Conservation (phyloP, 1,140 invertebrate genomes). For the Pogonognathellus flavescens region DNA sequence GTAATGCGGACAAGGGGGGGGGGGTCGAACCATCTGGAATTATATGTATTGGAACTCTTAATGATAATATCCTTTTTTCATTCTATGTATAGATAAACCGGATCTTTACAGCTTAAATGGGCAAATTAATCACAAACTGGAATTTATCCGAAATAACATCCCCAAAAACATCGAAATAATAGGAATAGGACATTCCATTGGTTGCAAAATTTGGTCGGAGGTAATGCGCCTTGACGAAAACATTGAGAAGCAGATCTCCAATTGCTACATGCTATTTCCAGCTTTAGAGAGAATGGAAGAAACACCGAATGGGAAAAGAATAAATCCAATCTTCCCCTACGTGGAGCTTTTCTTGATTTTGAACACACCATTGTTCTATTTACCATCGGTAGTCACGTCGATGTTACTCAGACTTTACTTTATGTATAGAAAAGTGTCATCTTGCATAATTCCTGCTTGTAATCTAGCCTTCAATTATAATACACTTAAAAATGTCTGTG, state of each 20-base stretch:
- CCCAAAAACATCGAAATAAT: constrained; percentile 79
- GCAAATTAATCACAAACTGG: constrained; percentile 85
- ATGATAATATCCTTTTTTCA: too few species aligned
- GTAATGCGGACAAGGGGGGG: too few species aligned
- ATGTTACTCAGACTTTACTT: constrained; percentile 74
- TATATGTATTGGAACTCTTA: too few species aligned
- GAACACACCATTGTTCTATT: constrained; percentile 74
- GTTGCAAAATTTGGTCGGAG: constrained; percentile 83
- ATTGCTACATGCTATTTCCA: constrained; percentile 83
- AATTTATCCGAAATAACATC: constrained; percentile 81
- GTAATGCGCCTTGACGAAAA: constrained; percentile 72
- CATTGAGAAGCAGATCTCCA: constrained; percentile 63
- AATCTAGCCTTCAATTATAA: constrained; percentile 74
- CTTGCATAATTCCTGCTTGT: constrained; percentile 70
- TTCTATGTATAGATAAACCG: constrained; percentile 71
- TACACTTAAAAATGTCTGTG: neutral
- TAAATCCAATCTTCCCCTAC: constrained; percentile 68
- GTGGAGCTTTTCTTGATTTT: constrained; percentile 74
- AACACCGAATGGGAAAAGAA: constrained; percentile 78
- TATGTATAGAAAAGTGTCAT: constrained; percentile 66
- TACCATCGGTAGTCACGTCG: constrained; percentile 74
- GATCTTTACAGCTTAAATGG: constrained; percentile 78
- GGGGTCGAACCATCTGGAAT: too few species aligned
- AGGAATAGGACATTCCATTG: constrained; percentile 88
- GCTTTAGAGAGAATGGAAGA: constrained; percentile 84